Conservation (phyloP, 2,797 vertebrate species). For the Acropternis orthonyx region DNA sequence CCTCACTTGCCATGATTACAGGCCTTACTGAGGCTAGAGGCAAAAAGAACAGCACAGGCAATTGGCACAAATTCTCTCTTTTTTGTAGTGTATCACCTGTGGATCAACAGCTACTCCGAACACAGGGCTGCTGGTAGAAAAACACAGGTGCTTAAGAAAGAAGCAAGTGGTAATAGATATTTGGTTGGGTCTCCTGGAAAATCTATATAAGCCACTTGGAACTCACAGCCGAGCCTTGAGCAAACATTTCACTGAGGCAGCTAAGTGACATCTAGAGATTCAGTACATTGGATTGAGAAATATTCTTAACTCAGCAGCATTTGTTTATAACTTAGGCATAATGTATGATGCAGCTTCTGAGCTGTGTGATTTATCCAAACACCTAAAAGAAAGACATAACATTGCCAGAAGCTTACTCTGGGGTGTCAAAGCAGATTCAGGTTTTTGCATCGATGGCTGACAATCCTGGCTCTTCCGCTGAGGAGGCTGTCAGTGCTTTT, state of each 20-base stretch:
- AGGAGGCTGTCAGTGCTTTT: conserved; percentile 74
- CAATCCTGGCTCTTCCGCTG: conserved; percentile 66
- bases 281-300: conserved; percentile 54
- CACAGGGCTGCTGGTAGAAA: not conserved
- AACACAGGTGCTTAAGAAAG: not conserved
- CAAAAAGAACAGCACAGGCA: not conserved
- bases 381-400: conserved; percentile 75
- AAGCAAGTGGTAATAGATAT: not conserved
- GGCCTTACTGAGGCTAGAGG: not conserved
- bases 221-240: conserved; percentile 20
- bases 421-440: conserved; percentile 75
- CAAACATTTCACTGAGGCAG: conserved; percentile 53
- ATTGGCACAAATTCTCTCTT: not conserved
- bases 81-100: not conserved
- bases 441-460: conserved; percentile 73
- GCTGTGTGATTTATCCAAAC: conserved; percentile 72
- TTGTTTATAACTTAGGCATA: conserved; percentile 73
- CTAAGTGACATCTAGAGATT: conserved; percentile 51
- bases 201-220: conserved; percentile 38
- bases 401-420: conserved; percentile 76
- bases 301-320: conserved; percentile 68
- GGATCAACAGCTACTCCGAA: not conserved
- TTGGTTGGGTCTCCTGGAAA: conserved; percentile 20
- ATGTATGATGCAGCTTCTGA: conserved; percentile 60
- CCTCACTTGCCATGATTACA: not conserved